Evolutionary conservation across 1,140 invertebrate species (phyloP).

Genomic region (Gryon sp.): DNA sequence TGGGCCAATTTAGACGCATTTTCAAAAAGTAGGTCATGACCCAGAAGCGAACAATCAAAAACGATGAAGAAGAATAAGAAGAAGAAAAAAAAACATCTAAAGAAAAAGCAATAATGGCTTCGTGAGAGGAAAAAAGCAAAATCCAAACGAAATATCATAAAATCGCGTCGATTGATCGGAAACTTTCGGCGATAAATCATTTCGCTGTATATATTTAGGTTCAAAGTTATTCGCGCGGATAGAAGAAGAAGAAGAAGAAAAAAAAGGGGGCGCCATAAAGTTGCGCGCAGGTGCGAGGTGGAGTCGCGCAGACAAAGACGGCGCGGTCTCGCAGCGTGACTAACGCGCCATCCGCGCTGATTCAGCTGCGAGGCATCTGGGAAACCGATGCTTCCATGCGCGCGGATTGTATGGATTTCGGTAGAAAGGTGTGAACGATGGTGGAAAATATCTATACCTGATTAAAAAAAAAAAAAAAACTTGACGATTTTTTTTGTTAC

Average conservation of each 20-base stretch:
- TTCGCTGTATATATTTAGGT: constrained; percentile 10
- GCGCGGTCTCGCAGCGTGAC: constrained; percentile 39
- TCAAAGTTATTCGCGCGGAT: constrained; percentile 25
- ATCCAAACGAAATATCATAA: constrained; percentile 13
- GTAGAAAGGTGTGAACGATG: no score
- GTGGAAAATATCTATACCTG: no score
- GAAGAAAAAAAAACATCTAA: not conserved
- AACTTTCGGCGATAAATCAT: constrained; percentile 41
- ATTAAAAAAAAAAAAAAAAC: not conserved
- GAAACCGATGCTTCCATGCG: constrained; percentile 18
- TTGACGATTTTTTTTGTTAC: no score
- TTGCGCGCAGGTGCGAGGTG: constrained; percentile 36
- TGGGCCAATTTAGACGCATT: constrained; percentile 19
- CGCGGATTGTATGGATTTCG: constrained; percentile 3
- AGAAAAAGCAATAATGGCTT: constrained; percentile 10
- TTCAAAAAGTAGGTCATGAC: constrained; percentile 24
- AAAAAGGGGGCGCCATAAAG: constrained; percentile 22
- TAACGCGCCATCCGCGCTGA: constrained; percentile 35
- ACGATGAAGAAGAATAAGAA: no score
- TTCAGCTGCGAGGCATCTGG: constrained; percentile 42
- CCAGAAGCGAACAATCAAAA: constrained; percentile 6
- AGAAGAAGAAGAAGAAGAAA: no score
- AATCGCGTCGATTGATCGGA: constrained; percentile 14
- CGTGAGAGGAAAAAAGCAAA: not conserved
- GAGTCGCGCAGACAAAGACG: constrained; percentile 27